These are phyloP conservation scores for Macrophya alboannulata DNA, from an alignment of 2,888 invertebrate genomes.

Conservation along the genomic window DNA sequence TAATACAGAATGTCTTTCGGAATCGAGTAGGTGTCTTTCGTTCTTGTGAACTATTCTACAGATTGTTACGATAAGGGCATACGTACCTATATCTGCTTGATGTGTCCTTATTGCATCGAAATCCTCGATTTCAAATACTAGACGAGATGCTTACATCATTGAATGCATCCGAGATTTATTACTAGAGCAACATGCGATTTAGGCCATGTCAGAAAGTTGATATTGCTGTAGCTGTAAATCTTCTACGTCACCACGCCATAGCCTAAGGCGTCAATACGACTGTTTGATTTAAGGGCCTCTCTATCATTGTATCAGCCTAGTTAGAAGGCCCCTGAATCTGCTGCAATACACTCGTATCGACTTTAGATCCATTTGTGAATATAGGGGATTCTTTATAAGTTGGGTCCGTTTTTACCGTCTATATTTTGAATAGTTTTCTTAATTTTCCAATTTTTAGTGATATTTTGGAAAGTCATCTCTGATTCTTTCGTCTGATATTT, in stretches of 20 bases:
- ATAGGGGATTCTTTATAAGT: neutral
- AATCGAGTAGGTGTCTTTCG: neutral
- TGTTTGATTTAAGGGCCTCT: constrained; percentile 9
- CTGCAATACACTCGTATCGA: neutral
- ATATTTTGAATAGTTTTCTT: neutral
- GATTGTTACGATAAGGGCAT: neutral
- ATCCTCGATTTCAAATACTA: neutral
- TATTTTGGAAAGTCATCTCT: too few relatives aligned
- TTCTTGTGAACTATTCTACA: neutral
- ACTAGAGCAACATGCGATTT: constrained; percentile 13
- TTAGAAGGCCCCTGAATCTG: neutral
- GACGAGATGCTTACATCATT: constrained; percentile 32
- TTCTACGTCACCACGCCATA: constrained; percentile 1
- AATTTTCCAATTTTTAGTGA: neutral
- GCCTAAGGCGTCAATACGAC: neutral
- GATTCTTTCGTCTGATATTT: too few relatives aligned
- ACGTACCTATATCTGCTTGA: neutral
- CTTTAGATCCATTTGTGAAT: neutral
- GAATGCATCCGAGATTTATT: constrained; percentile 32
- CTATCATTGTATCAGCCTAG: neutral
- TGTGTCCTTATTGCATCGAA: neutral
- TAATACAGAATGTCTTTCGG: neutral
- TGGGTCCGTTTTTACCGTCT: neutral
- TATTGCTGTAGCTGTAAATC: constrained; percentile 29
- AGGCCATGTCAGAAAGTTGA: constrained; percentile 47